These are phyloP conservation scores for Mactra quadrangularis DNA, from an alignment of 1,140 invertebrate genomes.

Conservation along the genomic window DNA sequence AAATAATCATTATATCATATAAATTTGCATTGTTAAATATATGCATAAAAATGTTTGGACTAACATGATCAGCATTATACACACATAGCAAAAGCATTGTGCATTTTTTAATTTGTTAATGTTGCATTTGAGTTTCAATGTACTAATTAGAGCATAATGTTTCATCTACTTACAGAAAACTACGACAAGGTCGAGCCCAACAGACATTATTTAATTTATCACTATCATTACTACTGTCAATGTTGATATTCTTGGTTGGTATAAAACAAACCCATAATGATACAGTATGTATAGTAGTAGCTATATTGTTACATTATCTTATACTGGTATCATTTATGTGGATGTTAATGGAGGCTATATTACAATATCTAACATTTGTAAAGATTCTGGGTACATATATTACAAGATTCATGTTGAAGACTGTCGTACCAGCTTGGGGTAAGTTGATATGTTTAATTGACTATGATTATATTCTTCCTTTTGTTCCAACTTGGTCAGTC, in stretches of 20 bases:
- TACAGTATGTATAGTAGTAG: conserved; percentile 78
- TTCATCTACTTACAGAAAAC: conserved; percentile 72
- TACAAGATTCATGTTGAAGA: conserved; percentile 82
- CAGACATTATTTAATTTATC: conserved; percentile 80
- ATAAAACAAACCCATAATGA: conserved; percentile 76
- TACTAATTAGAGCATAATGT: too few relatives aligned
- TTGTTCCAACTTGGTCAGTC: too few relatives aligned
- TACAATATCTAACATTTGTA: conserved; percentile 85
- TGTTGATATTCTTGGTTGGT: conserved; percentile 77
- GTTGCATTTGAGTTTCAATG: too few relatives aligned
- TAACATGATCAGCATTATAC: too few relatives aligned
- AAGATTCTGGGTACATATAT: conserved; percentile 84
- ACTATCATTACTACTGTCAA: conserved; percentile 74
- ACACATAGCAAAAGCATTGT: too few relatives aligned
- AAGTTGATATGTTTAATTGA: conserved; percentile 50
- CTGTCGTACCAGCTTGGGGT: conserved; percentile 84
- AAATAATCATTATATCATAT: too few relatives aligned
- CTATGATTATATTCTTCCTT: too few relatives aligned
- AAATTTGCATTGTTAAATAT: too few relatives aligned
- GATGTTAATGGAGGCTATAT: conserved; percentile 85
- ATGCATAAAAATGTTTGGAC: too few relatives aligned
- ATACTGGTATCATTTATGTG: conserved; percentile 84
- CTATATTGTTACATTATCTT: conserved; percentile 84
- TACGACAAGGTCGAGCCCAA: conserved; percentile 79
- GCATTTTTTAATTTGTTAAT: too few relatives aligned